A percentile compares a stretch with the other conserved stretches of the same genome.
phyloP scores from a whole-genome alignment of 2,888 invertebrate genomes.

The Leptopterna dolabrata region DNA sequence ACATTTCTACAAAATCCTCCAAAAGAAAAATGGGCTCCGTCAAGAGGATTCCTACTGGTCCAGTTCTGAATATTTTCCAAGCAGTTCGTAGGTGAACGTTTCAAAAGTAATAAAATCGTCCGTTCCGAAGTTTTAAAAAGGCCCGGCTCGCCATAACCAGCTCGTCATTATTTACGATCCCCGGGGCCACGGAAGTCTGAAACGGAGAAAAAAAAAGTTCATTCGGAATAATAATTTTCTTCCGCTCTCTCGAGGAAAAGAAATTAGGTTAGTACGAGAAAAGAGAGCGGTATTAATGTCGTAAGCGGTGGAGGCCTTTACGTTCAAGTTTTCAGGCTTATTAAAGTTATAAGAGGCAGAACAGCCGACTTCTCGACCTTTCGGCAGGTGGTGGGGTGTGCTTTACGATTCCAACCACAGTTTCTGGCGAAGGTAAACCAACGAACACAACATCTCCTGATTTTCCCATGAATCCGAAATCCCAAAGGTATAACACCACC shows the following conservation, averaged over 20 bases:
- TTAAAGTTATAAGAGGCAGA: conserved; percentile 1
- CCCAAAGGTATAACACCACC: not conserved
- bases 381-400: not conserved
- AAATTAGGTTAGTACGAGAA: not conserved
- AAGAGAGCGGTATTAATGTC: not conserved
- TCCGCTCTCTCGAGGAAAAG: too few relatives aligned
- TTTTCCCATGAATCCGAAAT: conserved; percentile 27
- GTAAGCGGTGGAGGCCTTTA: not conserved
- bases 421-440: conserved; percentile 30
- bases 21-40: too few relatives aligned
- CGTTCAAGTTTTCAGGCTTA: conserved; percentile 2
- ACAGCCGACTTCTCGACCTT: not conserved
- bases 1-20: too few relatives aligned
- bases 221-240: too few relatives aligned
- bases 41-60: too few relatives aligned
- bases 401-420: conserved; percentile 18
- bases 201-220: not conserved
- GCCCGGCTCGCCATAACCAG: not conserved
- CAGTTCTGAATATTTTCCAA: too few relatives aligned
- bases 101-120: not conserved
- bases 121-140: not conserved
- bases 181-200: not conserved
- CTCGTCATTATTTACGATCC: not conserved
- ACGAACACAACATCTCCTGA: conserved; percentile 27
- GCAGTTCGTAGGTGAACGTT: too few relatives aligned